Evolutionary conservation across 2,113 vertebrate genomes (phyloP), one percentile per base, ranked within the genome.

Genomic region (Sinocyclocheilus grahami): DNA sequence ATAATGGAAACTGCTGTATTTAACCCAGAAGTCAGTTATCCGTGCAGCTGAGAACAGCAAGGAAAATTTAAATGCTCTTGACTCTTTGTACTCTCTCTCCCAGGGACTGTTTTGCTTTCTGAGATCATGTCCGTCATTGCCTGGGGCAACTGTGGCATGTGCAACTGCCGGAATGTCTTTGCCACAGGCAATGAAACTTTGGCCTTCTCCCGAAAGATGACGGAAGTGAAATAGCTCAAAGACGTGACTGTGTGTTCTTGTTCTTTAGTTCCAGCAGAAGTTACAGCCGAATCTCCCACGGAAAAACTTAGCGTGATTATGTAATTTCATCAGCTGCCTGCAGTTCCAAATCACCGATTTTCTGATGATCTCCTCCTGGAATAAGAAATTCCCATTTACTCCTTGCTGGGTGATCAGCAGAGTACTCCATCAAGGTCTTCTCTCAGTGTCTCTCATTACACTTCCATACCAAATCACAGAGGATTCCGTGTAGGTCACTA

Each of bases 81-180:
- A 75, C 78, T 51, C 58, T 83, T 39, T 76, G 33, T 71, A 51
- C 84, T 83, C 20, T 27, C 63, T 87, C 83, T 86, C n/a, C 24
- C 48, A 82, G 67, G 83, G 74, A 78, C 37, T 55, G 67, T 77
- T 80, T 77, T 78, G 62, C 86, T 87, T 80, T 72, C 53, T 27
- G 76, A 83, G 79, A 83, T 86, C 86, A 87, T 89, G 75, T 82
- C 85, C 67, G 53, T 82, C 82, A 60, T 85, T 86, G 87, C 88
- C 85, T 6, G 18, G 82, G 37, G 88, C 85, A 88, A 85, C 24
- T 75, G 76, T 85, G 86, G 78, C 85, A 81, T 69, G 76, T 27
- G 82, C 60, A 84, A 67, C 24, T n/a, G 51, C 24, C 51, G 8
- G 62, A 82, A 69, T 74, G 83, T 63, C 69, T 87, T 87, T 87